These are phyloP conservation scores for Novumbra hubbsi DNA, from an alignment of 2,797 vertebrate genomes.

Conservation along the genomic window DNA sequence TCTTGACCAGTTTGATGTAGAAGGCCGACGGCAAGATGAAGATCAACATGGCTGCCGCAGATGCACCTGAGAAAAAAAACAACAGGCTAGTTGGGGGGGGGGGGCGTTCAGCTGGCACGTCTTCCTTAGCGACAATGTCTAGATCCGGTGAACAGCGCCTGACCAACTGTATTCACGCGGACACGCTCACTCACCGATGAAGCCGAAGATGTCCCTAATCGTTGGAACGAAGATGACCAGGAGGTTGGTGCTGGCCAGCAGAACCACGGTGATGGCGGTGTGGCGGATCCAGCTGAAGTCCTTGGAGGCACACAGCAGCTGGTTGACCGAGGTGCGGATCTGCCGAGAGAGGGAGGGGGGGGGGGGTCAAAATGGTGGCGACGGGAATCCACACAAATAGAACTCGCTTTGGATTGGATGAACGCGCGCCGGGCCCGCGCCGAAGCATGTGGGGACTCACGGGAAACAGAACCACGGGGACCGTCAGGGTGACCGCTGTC, in stretches of 20 bases:
- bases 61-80: slow-evolving; percentile 73
- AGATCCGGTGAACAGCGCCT: background rate
- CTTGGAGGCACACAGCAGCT: slow-evolving; percentile 82
- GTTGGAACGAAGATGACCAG: slow-evolving; percentile 94
- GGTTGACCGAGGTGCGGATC: slow-evolving; percentile 93
- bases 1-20: slow-evolving; percentile 96
- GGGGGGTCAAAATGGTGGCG: background rate
- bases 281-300: slow-evolving; percentile 92
- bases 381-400: background rate
- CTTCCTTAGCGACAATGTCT: background rate
- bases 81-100: background rate
- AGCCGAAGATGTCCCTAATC: slow-evolving; percentile 94
- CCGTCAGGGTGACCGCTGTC: slow-evolving; percentile 91
- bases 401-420: background rate
- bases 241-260: slow-evolving; percentile 81
- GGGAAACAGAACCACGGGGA: slow-evolving; percentile 95
- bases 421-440: no score
- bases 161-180: background rate
- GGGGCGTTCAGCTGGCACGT: background rate
- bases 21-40: slow-evolving; percentile 98
- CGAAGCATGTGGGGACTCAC: slow-evolving; percentile 72
- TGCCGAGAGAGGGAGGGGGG: slow-evolving; percentile 42
- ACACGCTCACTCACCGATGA: slow-evolving; percentile 82
- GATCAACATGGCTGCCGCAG: slow-evolving; percentile 95
- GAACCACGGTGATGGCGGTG: slow-evolving; percentile 76